Percentiles rank a stretch among this genome's conserved stretches.
These are phyloP conservation scores for Centropus bengalensis DNA, from an alignment of 2,113 vertebrate genomes.

Conservation along the genomic window DNA sequence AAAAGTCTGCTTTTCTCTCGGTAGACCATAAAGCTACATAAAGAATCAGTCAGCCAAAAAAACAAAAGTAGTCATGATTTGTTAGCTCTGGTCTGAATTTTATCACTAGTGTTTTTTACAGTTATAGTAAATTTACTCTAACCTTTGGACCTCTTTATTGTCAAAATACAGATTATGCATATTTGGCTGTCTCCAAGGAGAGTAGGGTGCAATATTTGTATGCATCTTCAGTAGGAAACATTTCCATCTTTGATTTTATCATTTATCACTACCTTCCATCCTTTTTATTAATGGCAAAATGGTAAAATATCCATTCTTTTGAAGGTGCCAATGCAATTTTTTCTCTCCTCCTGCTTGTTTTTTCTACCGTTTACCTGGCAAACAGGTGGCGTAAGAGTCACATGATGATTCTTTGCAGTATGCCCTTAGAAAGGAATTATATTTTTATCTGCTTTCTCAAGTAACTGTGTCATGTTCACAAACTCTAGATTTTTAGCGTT, in stretches of 20 bases:
- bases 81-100: not conserved
- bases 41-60: not conserved
- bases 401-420: not conserved
- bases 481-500: not conserved
- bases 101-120: not conserved
- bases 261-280: not conserved
- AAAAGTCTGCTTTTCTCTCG: not conserved
- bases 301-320: not conserved
- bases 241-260: not conserved
- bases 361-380: not conserved
- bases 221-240: not conserved
- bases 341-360: not conserved
- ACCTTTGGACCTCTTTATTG: not conserved
- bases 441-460: not conserved
- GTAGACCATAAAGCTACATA: not conserved
- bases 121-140: not conserved
- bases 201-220: not conserved
- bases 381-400: not conserved
- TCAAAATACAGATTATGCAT: not conserved
- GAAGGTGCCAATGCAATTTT: not conserved
- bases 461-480: not conserved
- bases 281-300: not conserved
- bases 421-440: not conserved
- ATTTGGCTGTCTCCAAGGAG: not conserved
- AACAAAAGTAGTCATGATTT: not conserved